Base-by-base conservation (phyloP, 2,888 invertebrate species). In the Mellilla xanthometata region DNA sequence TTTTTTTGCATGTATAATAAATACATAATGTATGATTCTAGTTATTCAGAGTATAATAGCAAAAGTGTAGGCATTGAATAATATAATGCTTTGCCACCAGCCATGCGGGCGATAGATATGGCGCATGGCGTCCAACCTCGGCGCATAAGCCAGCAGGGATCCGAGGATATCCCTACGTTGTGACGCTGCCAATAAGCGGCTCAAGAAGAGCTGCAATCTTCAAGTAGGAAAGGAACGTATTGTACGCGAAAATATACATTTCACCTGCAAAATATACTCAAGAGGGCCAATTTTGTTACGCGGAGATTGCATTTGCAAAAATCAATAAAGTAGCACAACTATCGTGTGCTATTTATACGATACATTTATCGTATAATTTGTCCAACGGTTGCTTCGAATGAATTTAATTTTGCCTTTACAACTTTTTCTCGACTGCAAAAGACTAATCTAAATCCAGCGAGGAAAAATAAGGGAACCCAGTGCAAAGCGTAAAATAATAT, bases 151-250 rank as follows among this genome's bases (percentile, higher is more conserved):
- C 48, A 53, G 48, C 31, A 45, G 19, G 39, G 27, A 36, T 65
- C 72, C 74, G 72, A 70, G 71, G 65, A 56, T 54, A 59, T 48
- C 56, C 60, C 60, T 68, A 54, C 50, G 59, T 60, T 62, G 60
- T 63, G 62, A 58, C 61, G 62, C 66, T 64, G 62, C 22, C 65
- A 63, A 69, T 82, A 81, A 84, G 80, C 76, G 64, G 80, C 75
- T 81, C 79, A 78, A 61, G 51, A 26, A 31, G 35, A 34, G 34
- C 33, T 28, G 32, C 32, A 24, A 24, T 39, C 30, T 39, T 30
- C 24, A 30, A 39, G 22, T 22, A 30, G 12, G 35, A 31, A 22
- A 24, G 34, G 34, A 34, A 39, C 26, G 33, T 34, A 23, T 30
- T 22, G 30, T 31, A 31, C 23, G 12, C 9, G 23, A 8, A 31